Base-by-base conservation (phyloP, 2,797 vertebrate genomes). In the Chelon labrosus region DNA sequence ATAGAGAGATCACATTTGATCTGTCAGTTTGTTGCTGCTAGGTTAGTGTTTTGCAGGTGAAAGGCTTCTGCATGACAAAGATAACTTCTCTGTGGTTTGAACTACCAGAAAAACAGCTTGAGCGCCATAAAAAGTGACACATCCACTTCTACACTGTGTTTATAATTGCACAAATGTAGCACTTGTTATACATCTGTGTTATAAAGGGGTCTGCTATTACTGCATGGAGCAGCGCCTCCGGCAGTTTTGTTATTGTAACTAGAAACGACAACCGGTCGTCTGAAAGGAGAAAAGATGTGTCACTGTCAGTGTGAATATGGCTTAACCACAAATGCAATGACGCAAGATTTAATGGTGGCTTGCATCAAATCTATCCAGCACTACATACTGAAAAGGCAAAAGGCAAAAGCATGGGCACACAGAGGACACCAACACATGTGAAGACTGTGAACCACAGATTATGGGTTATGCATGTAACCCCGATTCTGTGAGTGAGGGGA, bases 271-370 rank as follows among this genome's bases (percentile, higher is more conserved):
- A 84, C 54, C 67, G 49, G 75, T 64, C 61, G 44, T 65, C 19
- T 17, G 72, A 75, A 84, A 82, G 90, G 72, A 87, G 77, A 64
- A 86, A 91, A 89, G 54, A 63, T 50, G 58, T 92, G 92, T 91
- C 82, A 70, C 73, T 88, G 92, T 90, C 90, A 76, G 10, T 50
- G 76, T 73, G 85, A 80, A 88, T 88, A 68, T 35, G 59, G 63
- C 55, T 76, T 49, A 69, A 82, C 57, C 58, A 50, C 35, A 69
- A 60, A 49, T 49, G 56, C 19, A 72, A 52, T 71, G 75, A 71
- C 74, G 85, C 42, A 86, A 87, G 38, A 77, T 79, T 81, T 79
- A 89, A 85, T 84, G 65, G 70, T 77, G 71, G 20, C 55, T 74
- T 85, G 55, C 73, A 73, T 84, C 65, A 65, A 73, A 76, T 53